A percentile compares a stretch with the other conserved stretches of the same genome.
Evolutionary conservation across 2,888 invertebrate genomes (phyloP).

Genomic region (Volucella bombylans): DNA sequence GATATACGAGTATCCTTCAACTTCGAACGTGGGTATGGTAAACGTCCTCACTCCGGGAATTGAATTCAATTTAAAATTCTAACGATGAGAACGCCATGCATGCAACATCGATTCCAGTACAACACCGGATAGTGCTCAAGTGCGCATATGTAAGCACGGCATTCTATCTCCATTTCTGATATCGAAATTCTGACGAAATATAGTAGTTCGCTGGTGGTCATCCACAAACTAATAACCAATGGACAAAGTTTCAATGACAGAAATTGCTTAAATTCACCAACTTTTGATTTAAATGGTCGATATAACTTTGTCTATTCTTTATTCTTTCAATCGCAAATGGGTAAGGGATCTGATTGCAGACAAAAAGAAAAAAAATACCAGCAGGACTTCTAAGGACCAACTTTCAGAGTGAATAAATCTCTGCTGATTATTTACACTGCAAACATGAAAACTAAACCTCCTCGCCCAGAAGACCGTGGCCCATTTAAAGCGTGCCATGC

Average conservation of each 20-base stretch:
- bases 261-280: slow-evolving; percentile 3
- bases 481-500: not conserved
- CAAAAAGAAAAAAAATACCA: not conserved
- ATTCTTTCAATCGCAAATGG: not conserved
- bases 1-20: slow-evolving; percentile 12
- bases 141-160: no score
- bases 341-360: not conserved
- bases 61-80: slow-evolving; percentile 2
- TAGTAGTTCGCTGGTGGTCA: not conserved
- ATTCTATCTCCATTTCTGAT: no score
- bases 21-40: not conserved
- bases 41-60: not conserved
- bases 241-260: slow-evolving; percentile 20
- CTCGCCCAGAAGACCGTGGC: not conserved
- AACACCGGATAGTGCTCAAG: no score
- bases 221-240: no score
- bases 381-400: slow-evolving; percentile 2
- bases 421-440: slow-evolving; percentile 10
- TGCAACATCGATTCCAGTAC: no score
- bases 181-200: no score
- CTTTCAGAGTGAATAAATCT: slow-evolving; percentile 10
- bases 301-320: not conserved
- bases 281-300: not conserved
- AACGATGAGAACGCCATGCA: not conserved
- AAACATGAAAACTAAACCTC: slow-evolving; percentile 18